Conservation (phyloP, 1,140 invertebrate species). For the Microplitis demolitor region DNA sequence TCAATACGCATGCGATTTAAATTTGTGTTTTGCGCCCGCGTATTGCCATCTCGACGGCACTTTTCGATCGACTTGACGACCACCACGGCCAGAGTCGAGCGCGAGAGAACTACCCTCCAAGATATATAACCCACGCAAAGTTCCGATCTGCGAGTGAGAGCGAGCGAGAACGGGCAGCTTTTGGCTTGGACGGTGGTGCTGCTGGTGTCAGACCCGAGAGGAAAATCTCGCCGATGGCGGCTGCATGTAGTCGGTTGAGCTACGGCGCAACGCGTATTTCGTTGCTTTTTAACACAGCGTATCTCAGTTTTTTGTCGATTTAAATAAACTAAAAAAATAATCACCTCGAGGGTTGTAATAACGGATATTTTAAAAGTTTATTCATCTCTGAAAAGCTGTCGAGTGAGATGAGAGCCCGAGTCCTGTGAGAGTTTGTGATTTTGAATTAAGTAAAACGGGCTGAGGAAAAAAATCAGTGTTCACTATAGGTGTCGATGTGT, state of each 20-base stretch:
- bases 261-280: constrained; percentile 6
- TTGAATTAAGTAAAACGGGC: no score
- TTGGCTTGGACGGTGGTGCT: neutral
- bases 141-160: neutral
- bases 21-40: constrained; percentile 46
- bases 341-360: no score
- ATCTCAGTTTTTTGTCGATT: no score
- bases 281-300: neutral
- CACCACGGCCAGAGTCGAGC: constrained; percentile 27
- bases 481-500: neutral
- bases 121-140: neutral
- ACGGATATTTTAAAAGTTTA: no score
- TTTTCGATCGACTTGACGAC: constrained; percentile 59
- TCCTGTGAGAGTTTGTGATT: no score
- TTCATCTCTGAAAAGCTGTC: no score
- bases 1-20: constrained; percentile 58
- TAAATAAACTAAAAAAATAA: no score
- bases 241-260: constrained; percentile 26
- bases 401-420: no score
- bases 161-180: constrained; percentile 29
- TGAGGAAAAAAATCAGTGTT: no score
- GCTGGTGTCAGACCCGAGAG: constrained; percentile 16
- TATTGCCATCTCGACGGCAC: constrained; percentile 31
- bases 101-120: neutral
- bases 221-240: constrained; percentile 43